Percentiles rank a stretch among this genome's conserved stretches.
These are phyloP conservation scores for Nothoprocta pentlandii DNA, from an alignment of 2,113 vertebrate species.

Conservation along the genomic window DNA sequence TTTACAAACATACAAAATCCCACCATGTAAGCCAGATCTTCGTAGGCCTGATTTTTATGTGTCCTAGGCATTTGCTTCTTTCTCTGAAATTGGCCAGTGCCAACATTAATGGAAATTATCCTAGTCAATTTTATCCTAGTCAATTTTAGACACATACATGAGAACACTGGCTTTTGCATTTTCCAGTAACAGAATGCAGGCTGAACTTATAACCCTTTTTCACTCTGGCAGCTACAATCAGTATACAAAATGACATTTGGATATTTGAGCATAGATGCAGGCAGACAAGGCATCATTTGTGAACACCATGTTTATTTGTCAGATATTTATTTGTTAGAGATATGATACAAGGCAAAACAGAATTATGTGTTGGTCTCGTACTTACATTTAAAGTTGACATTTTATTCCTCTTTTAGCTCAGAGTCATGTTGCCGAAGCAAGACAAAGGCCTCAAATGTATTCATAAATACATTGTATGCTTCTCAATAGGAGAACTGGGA, in stretches of 20 bases:
- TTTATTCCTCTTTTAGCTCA: background rate
- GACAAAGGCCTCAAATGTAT: background rate
- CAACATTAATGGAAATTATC: background rate
- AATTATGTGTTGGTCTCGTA: background rate
- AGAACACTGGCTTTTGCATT: background rate
- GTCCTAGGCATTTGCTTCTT: background rate
- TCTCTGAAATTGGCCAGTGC: background rate
- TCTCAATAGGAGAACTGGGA: background rate
- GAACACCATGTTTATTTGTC: background rate
- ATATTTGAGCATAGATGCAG: background rate
- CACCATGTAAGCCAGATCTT: background rate
- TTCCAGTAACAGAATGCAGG: background rate
- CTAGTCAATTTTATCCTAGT: rapidly evolving
- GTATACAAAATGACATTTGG: background rate
- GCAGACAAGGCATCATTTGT: background rate
- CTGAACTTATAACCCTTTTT: background rate
- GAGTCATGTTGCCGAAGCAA: background rate
- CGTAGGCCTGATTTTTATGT: background rate
- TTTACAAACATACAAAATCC: background rate
- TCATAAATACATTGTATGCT: background rate
- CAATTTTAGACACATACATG: background rate
- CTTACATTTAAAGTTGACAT: background rate
- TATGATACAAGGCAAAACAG: background rate
- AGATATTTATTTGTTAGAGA: background rate
- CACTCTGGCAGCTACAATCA: background rate